Base-by-base conservation (phyloP, 1,140 invertebrate species). In the Episyrphus balteatus region DNA sequence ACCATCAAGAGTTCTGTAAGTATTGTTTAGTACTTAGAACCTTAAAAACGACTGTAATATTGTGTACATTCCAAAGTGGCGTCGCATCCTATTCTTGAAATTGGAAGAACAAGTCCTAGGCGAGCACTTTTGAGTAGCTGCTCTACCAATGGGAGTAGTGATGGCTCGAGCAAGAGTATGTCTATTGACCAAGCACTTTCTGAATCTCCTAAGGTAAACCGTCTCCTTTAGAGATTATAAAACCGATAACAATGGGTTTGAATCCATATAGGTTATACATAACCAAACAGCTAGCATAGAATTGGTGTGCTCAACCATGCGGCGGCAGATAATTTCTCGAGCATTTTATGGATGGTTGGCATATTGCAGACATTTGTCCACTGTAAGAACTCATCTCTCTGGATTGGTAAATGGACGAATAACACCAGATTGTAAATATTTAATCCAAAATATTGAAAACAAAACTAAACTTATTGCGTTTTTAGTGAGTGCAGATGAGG, bases 271-370 rank as follows among this genome's bases (percentile, higher is more conserved):
- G 39, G 48, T 45, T 14, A 26, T 26, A 5, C n/a, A 21, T 5
- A 57, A 51, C 30, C 62, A 75, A 69, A 62, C 70, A 2, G 72
- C 74, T 5, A 75, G 73, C 19, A 75, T 75, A 31, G 74, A 74
- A 57, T 68, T 83, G 31, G 79, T 94, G 12, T 94, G 91, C 72
- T 82, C 84, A 60, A 91, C 87, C 1, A 94, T 95, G 90, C 84
- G 82, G 56, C 78, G 83, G 44, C 91, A 95, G 70, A 93, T 95
- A 42, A 84, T 94, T 47, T 92, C 89, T 1, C 73, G 92, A 52
- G 92, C 92, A 32, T 95, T 95, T 68, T 93, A 94, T 69, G 92
- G 92, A 39, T 95, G 90, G 92, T 70, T 94, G 30, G 87, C 90
- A 5, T 90, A 95, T 66, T 92, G 88, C 66, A 72, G 90, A 15